phyloP scores from a whole-genome alignment of 2,888 invertebrate genomes.

The Drosophila melanosoma region DNA sequence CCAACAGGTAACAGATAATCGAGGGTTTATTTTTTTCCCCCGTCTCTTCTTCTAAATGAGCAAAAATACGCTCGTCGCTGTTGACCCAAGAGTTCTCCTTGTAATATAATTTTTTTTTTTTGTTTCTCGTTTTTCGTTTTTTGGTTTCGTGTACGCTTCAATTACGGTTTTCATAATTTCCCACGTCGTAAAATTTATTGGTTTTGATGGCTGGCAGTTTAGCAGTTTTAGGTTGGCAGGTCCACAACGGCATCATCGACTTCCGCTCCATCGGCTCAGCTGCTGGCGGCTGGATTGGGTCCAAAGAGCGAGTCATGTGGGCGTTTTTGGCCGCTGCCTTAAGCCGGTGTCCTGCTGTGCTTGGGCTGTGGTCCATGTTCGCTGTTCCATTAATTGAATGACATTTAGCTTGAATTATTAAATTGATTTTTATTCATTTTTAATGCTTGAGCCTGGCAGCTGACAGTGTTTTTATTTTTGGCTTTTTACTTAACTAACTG shows the following conservation, averaged over 20 bases:
- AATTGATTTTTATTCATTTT: conserved; percentile 74
- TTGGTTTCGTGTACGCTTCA: conserved; percentile 51
- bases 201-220: conserved; percentile 56
- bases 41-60: conserved; percentile 31
- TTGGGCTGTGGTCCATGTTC: conserved; percentile 34
- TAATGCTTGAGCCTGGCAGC: conserved; percentile 39
- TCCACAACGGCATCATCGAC: conserved; percentile 44
- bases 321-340: conserved; percentile 26
- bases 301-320: conserved; percentile 13
- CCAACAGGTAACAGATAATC: conserved; percentile 45
- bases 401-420: conserved; percentile 74
- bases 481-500: not conserved
- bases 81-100: conserved; percentile 1
- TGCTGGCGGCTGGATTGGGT: conserved; percentile 43
- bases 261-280: conserved; percentile 71
- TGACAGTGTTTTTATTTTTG: conserved; percentile 4
- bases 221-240: conserved; percentile 37
- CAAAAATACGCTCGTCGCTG: conserved; percentile 33
- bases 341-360: conserved; percentile 50
- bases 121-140: not conserved
- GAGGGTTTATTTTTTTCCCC: conserved; percentile 4
- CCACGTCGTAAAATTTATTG: conserved; percentile 74
- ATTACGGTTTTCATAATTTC: conserved; percentile 77
- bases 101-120: no score
- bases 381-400: conserved; percentile 65